phyloP scores from a whole-genome alignment of 2,797 vertebrate genomes.

The Sus cebifrons region DNA sequence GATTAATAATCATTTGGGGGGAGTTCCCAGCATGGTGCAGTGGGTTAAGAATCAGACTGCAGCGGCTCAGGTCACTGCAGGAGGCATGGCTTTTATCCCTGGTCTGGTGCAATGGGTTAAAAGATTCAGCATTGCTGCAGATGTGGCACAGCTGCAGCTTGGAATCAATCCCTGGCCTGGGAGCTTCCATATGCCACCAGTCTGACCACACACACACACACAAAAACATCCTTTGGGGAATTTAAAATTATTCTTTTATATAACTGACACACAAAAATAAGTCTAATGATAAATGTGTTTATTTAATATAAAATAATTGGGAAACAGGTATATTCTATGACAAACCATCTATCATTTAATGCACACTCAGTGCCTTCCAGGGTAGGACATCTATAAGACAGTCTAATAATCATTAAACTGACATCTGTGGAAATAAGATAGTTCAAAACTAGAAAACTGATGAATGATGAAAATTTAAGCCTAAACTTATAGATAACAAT shows the following conservation, averaged over 20 bases:
- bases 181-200: too few relatives aligned
- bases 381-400: slow-evolving; percentile 12
- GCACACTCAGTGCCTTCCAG: background rate
- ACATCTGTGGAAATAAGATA: slow-evolving; percentile 43
- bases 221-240: background rate
- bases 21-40: too few relatives aligned
- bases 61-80: too few relatives aligned
- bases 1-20: background rate
- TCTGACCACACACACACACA: too few relatives aligned
- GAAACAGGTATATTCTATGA: background rate
- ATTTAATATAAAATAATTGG: background rate
- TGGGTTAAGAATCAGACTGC: too few relatives aligned
- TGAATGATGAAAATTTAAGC: slow-evolving; percentile 23
- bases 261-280: background rate
- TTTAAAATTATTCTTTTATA: background rate
- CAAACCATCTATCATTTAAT: background rate
- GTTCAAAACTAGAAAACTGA: background rate
- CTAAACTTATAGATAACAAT: background rate
- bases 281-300: background rate
- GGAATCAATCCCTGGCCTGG: too few relatives aligned
- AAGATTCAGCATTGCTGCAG: too few relatives aligned
- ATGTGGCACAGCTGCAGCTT: too few relatives aligned
- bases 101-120: too few relatives aligned
- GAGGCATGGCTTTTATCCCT: too few relatives aligned
- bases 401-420: background rate